Evolutionary conservation across 1,140 invertebrate species (phyloP), one percentile per base, ranked within the genome.

Genomic region (Condylostylus longicornis): DNA sequence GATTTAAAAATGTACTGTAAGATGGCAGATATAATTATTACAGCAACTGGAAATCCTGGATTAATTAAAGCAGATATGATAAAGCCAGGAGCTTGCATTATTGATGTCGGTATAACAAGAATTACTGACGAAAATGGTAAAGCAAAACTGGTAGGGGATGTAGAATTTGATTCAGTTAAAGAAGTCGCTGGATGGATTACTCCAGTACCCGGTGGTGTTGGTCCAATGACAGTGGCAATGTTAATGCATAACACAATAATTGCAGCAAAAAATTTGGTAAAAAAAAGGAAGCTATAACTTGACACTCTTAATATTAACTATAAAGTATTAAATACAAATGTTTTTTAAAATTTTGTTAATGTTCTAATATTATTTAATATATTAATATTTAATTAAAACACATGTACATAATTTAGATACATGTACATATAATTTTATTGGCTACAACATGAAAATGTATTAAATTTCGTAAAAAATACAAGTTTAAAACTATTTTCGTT

Each of bases 201-300:
- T 2, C 83, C 84, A 7, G 85, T 88, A 2, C 85, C 86, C 6
- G 86, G 86, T 10, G 86, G 85, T 10, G 84, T 89, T 17, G 86
- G 86, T 1, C 85, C 86, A 2, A 83, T 89, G 78, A 89, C 85
- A 5, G 83, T 89, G 0, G 77, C 82, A 1, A 88, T 88, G 82
- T 59, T 90, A 7, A 84, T 90, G 77, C 72, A 70, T 38, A 90
- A 90, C 50, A 88, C 85, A 0, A 64, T 87, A 15, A 62, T 70
- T 44, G 79, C 82, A 1, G 77, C 81, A 4, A 65, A 66, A 50
- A 61, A 55, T 5, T 45, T 61, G 30, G 42, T 25, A 5, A 15
- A 37, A 25, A 14, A 2, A 27, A 27, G 12, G n/a, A 35, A 23
- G 12, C 12, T 6, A 23, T 23, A 7, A 12, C 6, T 7, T 12